Conservation (phyloP, 2,888 invertebrate genomes). For the Nomada goodeniana region DNA sequence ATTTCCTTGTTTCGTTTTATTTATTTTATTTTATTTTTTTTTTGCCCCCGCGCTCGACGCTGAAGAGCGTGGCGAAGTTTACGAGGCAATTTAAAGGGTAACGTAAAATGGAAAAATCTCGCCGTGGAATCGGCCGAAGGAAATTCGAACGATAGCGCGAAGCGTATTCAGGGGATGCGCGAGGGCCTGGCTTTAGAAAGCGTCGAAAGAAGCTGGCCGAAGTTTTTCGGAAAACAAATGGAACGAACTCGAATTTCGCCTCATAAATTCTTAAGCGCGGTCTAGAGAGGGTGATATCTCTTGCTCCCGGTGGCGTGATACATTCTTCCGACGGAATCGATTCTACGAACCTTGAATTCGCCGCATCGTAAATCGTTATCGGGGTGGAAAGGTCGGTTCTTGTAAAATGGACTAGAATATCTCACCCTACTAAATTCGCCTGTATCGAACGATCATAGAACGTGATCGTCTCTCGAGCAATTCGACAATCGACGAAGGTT, state of each 20-base stretch:
- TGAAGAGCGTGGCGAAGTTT: not conserved
- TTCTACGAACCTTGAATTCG: not conserved
- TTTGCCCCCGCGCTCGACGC: not conserved
- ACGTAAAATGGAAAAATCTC: not conserved
- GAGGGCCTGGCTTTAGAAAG: no score
- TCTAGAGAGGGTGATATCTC: not conserved
- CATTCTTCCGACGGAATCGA: not conserved
- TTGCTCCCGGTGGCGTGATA: not conserved
- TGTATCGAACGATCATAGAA: not conserved
- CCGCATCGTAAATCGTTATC: slow-evolving; percentile 28
- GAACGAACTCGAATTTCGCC: slow-evolving; percentile 17
- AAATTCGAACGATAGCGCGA: not conserved
- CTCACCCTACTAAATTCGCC: not conserved
- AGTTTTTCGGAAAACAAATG: not conserved
- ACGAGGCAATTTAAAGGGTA: not conserved
- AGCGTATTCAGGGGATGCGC: slow-evolving; percentile 1
- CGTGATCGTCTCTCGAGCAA: not conserved
- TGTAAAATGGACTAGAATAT: slow-evolving; percentile 13
- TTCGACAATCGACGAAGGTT: not conserved
- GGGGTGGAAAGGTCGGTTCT: not conserved
- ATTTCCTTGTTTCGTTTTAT: no score
- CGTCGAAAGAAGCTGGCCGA: not conserved
- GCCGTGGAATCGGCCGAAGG: not conserved
- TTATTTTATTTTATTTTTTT: no score
- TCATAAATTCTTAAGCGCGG: slow-evolving; percentile 32